A percentile compares a stretch with the other conserved stretches of the same genome.
Evolutionary conservation across 2,797 vertebrate species (phyloP).

Genomic region (Fistularia commersonii): DNA sequence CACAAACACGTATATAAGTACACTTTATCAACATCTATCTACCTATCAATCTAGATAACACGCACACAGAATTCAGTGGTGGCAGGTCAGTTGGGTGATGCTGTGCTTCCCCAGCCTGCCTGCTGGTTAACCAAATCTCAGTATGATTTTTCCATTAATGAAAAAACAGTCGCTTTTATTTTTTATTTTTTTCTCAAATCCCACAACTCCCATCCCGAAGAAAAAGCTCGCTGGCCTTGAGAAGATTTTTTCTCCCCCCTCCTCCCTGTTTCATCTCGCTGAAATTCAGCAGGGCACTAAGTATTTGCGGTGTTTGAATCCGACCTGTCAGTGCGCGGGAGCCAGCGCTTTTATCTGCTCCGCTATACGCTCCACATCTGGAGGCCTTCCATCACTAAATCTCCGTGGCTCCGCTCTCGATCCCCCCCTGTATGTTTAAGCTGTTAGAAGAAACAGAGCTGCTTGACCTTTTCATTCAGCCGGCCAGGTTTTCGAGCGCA

Average conservation of each 20-base stretch:
- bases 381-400: slow-evolving; percentile 75
- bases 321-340: slow-evolving; percentile 69
- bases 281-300: slow-evolving; percentile 67
- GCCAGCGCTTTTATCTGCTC: slow-evolving; percentile 73
- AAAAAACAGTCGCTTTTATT: slow-evolving; percentile 17
- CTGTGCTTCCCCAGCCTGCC: too few relatives aligned
- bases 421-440: slow-evolving; percentile 66
- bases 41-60: too few relatives aligned
- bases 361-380: slow-evolving; percentile 73
- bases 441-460: slow-evolving; percentile 76
- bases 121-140: too few relatives aligned
- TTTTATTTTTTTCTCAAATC: slow-evolving; percentile 22
- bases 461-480: slow-evolving; percentile 70
- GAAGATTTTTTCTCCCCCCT: slow-evolving; percentile 34
- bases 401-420: slow-evolving; percentile 65
- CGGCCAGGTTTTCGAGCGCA: slow-evolving; percentile 59
- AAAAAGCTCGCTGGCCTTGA: slow-evolving; percentile 30
- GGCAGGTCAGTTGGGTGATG: too few relatives aligned
- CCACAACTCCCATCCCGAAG: slow-evolving; percentile 18
- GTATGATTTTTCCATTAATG: slow-evolving; percentile 8
- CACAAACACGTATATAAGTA: too few relatives aligned
- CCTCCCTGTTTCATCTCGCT: slow-evolving; percentile 54
- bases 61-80: too few relatives aligned
- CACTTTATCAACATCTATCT: too few relatives aligned
- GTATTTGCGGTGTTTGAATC: slow-evolving; percentile 76